A percentile compares a stretch with the other conserved stretches of the same genome.
Conservation (phyloP, 2,888 invertebrate species). For the Rhagium mordax region DNA sequence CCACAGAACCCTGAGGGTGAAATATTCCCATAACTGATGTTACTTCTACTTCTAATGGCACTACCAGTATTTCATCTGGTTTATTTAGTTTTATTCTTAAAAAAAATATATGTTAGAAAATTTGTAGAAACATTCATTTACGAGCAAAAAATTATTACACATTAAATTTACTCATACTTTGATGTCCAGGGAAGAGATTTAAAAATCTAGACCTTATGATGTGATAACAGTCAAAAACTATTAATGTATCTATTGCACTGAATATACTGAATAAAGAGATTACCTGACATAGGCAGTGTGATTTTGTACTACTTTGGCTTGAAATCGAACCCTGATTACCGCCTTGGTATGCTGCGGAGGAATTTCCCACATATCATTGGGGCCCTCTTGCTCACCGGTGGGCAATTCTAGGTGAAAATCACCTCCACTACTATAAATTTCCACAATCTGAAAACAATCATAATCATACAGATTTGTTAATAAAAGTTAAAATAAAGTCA, state of each 20-base stretch:
- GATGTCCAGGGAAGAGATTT: too few species aligned
- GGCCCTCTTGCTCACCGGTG: constrained; percentile 82
- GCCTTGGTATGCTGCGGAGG: constrained; percentile 91
- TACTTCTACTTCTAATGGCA: constrained; percentile 90
- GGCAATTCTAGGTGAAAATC: constrained; percentile 93
- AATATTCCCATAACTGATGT: constrained; percentile 80
- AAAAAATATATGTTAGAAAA: constrained; percentile 22
- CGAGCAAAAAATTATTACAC: too few species aligned
- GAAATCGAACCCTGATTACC: constrained; percentile 88
- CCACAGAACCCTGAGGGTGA: constrained; percentile 82
- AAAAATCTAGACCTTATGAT: too few species aligned
- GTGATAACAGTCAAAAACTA: too few species aligned
- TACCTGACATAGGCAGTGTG: constrained; percentile 88
- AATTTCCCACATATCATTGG: constrained; percentile 90
- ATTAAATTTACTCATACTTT: too few species aligned
- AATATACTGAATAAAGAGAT: constrained; percentile 29
- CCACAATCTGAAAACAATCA: constrained; percentile 75
- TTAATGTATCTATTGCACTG: not conserved
- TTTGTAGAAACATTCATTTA: too few species aligned
- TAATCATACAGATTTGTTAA: not conserved
- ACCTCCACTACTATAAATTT: constrained; percentile 90
- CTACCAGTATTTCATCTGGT: constrained; percentile 79
- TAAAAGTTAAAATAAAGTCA: not conserved
- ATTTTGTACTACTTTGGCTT: constrained; percentile 84
- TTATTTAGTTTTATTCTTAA: constrained; percentile 80